These are phyloP conservation scores for Drosophila villosipedis DNA, from an alignment of 2,888 invertebrate genomes.

Conservation along the genomic window DNA sequence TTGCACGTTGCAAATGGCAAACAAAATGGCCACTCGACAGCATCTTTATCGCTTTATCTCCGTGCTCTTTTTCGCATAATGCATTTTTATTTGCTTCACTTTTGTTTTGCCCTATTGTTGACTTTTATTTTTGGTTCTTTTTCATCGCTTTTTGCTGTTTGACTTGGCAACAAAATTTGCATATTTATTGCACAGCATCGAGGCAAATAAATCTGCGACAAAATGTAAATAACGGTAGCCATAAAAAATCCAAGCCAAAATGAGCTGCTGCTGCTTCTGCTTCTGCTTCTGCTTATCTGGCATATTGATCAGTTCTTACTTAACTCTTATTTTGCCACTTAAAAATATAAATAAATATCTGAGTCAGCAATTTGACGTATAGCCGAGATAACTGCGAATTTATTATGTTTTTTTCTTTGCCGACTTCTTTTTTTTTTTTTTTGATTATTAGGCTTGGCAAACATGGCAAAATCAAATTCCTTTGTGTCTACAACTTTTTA, in stretches of 20 bases:
- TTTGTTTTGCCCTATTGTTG: conserved; percentile 12
- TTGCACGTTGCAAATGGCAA: conserved; percentile 5
- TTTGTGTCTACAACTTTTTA: conserved; percentile 69
- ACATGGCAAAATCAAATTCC: conserved; percentile 47
- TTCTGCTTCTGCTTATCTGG: conserved; percentile 46
- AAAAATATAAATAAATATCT: conserved; percentile 42
- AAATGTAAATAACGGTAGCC: conserved; percentile 62
- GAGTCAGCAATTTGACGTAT: conserved; percentile 69
- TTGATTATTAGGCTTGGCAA: conserved; percentile 23
- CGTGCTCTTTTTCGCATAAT: conserved; percentile 34
- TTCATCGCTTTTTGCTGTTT: conserved; percentile 11
- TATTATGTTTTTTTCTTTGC: conserved; percentile 41
- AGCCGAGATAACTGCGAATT: conserved; percentile 52
- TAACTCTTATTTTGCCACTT: conserved; percentile 2
- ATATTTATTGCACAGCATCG: conserved; percentile 77
- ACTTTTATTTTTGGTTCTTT: conserved; percentile 34
- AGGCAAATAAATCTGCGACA: conserved; percentile 70
- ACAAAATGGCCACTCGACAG: conserved; percentile 28
- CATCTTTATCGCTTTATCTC: conserved; percentile 5
- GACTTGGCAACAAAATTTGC: conserved; percentile 62
- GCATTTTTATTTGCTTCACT: conserved; percentile 63
- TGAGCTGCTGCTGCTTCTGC: conserved; percentile 28
- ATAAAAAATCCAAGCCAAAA: conserved; percentile 60
- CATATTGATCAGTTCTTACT: conserved; percentile 66
- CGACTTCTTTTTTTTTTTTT: background rate